Percentiles rank a stretch among this genome's conserved stretches.
phyloP scores from a whole-genome alignment of 2,113 vertebrate species.

The Pipra filicauda region DNA sequence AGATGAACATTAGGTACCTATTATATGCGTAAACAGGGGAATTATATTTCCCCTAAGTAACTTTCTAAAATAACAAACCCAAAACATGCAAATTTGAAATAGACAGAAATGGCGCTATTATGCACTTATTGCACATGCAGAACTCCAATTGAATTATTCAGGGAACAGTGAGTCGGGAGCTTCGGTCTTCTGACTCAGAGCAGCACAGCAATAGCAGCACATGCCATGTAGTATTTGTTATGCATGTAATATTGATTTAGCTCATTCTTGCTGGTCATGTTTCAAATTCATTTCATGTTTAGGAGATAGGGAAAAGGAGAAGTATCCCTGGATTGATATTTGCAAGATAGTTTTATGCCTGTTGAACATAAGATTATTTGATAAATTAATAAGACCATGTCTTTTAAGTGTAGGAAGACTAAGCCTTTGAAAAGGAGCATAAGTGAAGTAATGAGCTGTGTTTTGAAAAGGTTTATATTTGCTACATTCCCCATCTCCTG shows the following conservation, averaged over 20 bases:
- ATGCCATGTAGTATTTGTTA: background rate
- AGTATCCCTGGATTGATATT: slow-evolving; percentile 1
- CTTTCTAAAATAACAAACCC: slow-evolving; percentile 51
- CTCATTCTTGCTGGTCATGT: background rate
- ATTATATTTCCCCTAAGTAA: slow-evolving; percentile 82
- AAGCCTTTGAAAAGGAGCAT: background rate
- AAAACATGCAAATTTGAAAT: slow-evolving; percentile 45
- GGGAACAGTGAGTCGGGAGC: background rate
- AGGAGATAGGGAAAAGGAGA: background rate
- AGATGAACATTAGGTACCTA: slow-evolving; percentile 89
- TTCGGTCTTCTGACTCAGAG: background rate
- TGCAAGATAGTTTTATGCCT: slow-evolving; percentile 15
- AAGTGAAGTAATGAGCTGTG: background rate
- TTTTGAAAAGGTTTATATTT: background rate
- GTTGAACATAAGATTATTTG: slow-evolving; percentile 41
- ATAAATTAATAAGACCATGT: background rate
- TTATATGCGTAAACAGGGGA: slow-evolving; percentile 83
- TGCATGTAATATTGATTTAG: slow-evolving; percentile 25
- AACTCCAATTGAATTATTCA: slow-evolving; percentile 57
- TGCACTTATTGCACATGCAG: slow-evolving; percentile 14
- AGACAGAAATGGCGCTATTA: background rate
- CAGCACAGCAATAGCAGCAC: background rate
- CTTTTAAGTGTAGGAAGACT: background rate
- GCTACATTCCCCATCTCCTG: background rate
- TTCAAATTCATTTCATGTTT: slow-evolving; percentile 45